A percentile compares a stretch with the other conserved stretches of the same genome.
Conservation (phyloP, 2,113 vertebrate genomes). For the Campylorhamphus procurvoides region DNA sequence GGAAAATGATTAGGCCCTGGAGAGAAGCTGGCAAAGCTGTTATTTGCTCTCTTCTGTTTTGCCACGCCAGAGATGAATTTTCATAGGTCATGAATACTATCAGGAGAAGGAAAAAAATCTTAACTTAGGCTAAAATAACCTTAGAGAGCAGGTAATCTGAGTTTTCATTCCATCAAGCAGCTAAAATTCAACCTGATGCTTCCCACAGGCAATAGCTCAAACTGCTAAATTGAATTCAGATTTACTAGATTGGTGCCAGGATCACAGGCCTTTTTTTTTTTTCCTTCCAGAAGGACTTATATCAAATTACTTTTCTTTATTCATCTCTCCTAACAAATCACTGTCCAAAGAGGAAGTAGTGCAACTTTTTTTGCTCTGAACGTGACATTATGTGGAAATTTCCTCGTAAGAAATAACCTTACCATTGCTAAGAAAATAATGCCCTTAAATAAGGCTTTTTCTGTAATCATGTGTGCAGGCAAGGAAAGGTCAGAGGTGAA, state of each 20-base stretch:
- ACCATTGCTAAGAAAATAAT: neutral
- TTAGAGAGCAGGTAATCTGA: neutral
- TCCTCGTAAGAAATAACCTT: neutral
- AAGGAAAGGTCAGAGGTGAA: neutral
- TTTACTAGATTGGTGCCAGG: conserved; percentile 10
- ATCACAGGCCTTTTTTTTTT: neutral
- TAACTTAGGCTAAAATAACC: conserved; percentile 4
- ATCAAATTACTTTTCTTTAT: neutral
- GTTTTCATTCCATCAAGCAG: neutral
- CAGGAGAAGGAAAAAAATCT: neutral
- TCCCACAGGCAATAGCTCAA: conserved; percentile 9
- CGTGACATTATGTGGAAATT: neutral
- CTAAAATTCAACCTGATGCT: conserved; percentile 34
- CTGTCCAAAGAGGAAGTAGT: neutral
- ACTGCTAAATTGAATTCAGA: conserved; percentile 30
- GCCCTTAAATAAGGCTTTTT: neutral
- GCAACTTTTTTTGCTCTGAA: neutral
- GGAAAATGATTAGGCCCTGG: neutral
- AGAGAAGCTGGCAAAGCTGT: neutral
- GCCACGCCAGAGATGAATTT: neutral
- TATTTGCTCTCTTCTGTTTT: neutral
- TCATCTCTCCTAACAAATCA: neutral
- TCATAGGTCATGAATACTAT: neutral
- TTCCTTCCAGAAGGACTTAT: neutral
- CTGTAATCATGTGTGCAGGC: neutral